phyloP scores from a whole-genome alignment of 1,140 invertebrate species.

The Pogonognathellus flavescens region DNA sequence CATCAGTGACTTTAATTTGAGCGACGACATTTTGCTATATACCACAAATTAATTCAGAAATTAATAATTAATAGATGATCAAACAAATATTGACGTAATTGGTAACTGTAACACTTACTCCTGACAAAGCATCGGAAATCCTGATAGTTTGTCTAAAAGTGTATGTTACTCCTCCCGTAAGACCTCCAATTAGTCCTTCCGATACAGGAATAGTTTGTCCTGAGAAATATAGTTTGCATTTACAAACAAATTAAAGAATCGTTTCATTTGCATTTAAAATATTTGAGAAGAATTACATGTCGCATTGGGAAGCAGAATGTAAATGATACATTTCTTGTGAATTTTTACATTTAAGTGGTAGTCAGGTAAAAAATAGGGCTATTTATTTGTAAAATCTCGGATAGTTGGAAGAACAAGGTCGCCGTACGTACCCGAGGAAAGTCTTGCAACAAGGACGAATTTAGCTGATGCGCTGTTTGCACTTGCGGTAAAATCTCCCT shows the following conservation, averaged over 20 bases:
- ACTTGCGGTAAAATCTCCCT: conserved; percentile 14
- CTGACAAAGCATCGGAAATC: conserved; percentile 12
- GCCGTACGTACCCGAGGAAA: no score
- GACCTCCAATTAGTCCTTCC: background rate
- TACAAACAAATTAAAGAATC: no score
- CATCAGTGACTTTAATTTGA: background rate
- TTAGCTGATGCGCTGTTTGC: background rate
- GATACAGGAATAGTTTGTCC: background rate
- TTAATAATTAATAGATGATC: background rate
- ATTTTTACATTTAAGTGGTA: no score
- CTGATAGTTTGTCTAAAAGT: conserved; percentile 14
- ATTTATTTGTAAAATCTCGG: no score
- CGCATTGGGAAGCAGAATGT: no score
- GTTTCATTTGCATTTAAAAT: no score
- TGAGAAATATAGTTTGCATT: no score
- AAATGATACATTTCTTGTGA: no score
- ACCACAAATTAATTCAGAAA: background rate
- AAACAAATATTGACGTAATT: no score
- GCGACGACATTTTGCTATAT: background rate
- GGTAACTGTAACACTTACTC: background rate
- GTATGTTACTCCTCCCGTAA: background rate
- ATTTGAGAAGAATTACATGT: no score
- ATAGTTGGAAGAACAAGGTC: no score
- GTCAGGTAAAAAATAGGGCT: no score
- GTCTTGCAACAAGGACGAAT: conserved; percentile 5